A percentile compares a stretch with the other conserved stretches of the same genome.
Conservation (phyloP, 2,797 vertebrate genomes). For the Sylvilagus floridanus region DNA sequence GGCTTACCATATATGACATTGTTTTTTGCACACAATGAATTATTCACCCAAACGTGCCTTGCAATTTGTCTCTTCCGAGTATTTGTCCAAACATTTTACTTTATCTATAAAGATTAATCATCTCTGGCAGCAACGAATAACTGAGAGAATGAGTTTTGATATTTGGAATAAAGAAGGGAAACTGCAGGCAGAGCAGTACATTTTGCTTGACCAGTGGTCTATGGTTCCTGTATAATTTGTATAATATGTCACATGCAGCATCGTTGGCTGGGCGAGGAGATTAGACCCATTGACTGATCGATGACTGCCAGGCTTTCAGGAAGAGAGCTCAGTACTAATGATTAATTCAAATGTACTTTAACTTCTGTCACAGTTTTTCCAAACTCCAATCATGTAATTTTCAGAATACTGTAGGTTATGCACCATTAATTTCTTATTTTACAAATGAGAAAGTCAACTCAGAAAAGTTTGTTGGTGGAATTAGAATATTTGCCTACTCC, state of each 20-base stretch:
- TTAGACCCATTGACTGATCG: background rate
- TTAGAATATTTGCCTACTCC: too few species aligned
- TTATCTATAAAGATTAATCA: conserved; percentile 79
- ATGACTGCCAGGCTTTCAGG: background rate
- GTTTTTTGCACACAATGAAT: conserved; percentile 69
- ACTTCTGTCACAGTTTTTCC: background rate
- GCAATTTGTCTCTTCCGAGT: conserved; percentile 72
- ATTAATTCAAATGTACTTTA: conserved; percentile 55
- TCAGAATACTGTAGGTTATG: background rate
- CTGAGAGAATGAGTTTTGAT: conserved; percentile 75
- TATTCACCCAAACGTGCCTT: conserved; percentile 74
- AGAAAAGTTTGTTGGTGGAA: background rate
- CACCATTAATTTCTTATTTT: background rate
- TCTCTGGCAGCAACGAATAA: conserved; percentile 76
- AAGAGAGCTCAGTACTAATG: conserved; percentile 37
- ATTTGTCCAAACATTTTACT: conserved; percentile 78
- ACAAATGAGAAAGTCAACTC: background rate
- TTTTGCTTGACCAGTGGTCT: conserved; percentile 67
- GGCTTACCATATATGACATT: conserved; percentile 75
- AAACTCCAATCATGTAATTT: conserved; percentile 23
- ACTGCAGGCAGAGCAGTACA: conserved; percentile 55
- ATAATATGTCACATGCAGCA: background rate
- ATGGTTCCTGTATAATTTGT: conserved; percentile 57
- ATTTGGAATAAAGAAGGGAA: conserved; percentile 63
- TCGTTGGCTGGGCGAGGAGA: conserved; percentile 30